A percentile compares a stretch with the other conserved stretches of the same genome.
Evolutionary conservation across 2,797 vertebrate genomes (phyloP).

Genomic region (Epinephelus awoara): DNA sequence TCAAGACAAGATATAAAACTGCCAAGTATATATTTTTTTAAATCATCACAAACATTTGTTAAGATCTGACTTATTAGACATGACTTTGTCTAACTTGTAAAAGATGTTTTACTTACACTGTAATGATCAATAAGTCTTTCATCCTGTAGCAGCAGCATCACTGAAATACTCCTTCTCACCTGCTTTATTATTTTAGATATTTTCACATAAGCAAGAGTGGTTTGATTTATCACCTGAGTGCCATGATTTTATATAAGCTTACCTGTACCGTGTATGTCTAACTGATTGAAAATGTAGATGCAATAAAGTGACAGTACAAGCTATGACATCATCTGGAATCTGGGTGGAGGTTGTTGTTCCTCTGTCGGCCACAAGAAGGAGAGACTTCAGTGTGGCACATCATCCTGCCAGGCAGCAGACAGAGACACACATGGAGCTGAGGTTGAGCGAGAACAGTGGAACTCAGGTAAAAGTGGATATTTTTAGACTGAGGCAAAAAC

Average conservation of each 20-base stretch:
- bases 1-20: neutral
- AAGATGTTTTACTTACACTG: neutral
- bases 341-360: conserved; percentile 38
- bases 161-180: conserved; percentile 4
- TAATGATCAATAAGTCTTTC: conserved; percentile 10
- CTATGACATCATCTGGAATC: conserved; percentile 50
- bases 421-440: neutral
- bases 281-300: conserved; percentile 17
- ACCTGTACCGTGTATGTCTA: neutral
- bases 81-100: neutral
- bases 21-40: conserved; percentile 7
- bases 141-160: conserved; percentile 20
- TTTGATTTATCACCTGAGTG: conserved; percentile 8
- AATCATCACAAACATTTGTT: conserved; percentile 8
- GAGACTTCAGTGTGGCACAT: conserved; percentile 17
- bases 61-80: neutral
- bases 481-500: conserved; percentile 53
- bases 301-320: conserved; percentile 48
- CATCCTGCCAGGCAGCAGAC: conserved; percentile 22
- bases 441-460: conserved; percentile 40
- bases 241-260: neutral
- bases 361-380: conserved; percentile 44
- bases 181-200: conserved; percentile 15
- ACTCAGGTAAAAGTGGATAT: conserved; percentile 39
- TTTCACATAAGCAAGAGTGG: neutral